phyloP scores from a whole-genome alignment of 2,888 invertebrate species.

The Adela reaumurella region DNA sequence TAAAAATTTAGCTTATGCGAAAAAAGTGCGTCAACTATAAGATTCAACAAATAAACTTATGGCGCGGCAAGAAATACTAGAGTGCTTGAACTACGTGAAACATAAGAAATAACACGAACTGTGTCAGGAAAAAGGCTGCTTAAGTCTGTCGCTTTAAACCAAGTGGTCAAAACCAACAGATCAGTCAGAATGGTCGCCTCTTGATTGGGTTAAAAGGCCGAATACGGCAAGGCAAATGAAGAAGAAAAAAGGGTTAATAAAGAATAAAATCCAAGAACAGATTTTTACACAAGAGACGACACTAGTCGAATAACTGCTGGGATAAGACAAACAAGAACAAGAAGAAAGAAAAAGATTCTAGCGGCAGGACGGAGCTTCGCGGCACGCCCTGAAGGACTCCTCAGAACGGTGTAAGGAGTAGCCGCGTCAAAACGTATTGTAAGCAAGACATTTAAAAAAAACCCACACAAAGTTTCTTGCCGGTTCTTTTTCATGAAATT shows the following conservation, averaged over 20 bases:
- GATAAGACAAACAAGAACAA: slow-evolving; percentile 6
- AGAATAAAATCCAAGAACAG: slow-evolving; percentile 1
- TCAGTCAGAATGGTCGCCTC: slow-evolving; percentile 4
- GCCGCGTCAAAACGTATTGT: too few species aligned
- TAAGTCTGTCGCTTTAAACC: slow-evolving; percentile 5
- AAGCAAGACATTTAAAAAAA: too few species aligned
- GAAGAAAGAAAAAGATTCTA: slow-evolving; percentile 5
- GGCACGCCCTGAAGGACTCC: too few species aligned
- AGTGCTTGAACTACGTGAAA: slow-evolving; percentile 3
- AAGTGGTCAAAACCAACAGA: slow-evolving; percentile 3
- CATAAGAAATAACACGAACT: slow-evolving; percentile 2
- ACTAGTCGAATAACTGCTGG: slow-evolving; percentile 6
- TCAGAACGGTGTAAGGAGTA: too few species aligned
- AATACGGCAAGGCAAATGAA: slow-evolving; percentile 4
- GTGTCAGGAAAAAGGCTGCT: slow-evolving; percentile 5
- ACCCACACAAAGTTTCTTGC: too few species aligned
- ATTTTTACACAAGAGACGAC: slow-evolving; percentile 4
- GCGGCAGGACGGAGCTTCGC: too few species aligned
- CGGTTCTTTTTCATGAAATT: too few species aligned
- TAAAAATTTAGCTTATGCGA: slow-evolving; percentile 1
- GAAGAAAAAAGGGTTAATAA: slow-evolving; percentile 4
- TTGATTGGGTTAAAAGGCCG: slow-evolving; percentile 4
- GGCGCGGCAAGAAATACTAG: slow-evolving; percentile 4
- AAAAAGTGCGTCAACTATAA: slow-evolving; percentile 1
- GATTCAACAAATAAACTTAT: slow-evolving; percentile 1